Evolutionary conservation across 1,140 invertebrate genomes (phyloP), one percentile per base, ranked within the genome.

Genomic region (Melanaphis sacchari): DNA sequence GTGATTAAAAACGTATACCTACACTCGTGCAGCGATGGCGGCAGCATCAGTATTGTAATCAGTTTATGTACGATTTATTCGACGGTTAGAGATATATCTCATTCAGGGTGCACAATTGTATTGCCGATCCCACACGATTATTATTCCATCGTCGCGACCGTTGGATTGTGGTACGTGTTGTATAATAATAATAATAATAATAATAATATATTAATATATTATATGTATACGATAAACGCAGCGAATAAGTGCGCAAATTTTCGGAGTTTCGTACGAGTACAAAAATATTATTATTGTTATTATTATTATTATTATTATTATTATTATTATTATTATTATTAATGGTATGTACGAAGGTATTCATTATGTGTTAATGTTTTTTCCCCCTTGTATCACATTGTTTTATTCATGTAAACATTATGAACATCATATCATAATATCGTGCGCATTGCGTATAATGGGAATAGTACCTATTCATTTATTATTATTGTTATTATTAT

Each of bases 391-490:
- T 40, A 84, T 40, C 24, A 26, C 24, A 84, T 84, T 82, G 22
- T 82, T 40, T 26, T 84, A 84, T 84, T 84, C 38, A 41, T 84
- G 38, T 84, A 41, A 84, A 84, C 82, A 84, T 82, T 84, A 41
- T 84, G 24, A 40, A 9, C 38, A 40, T 41, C 22, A 84, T 40
- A 84, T 41, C 26, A 84, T 41, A 84, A 40, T 84, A 15, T 40
- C 81, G 21, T 40, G 36, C 36, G 8, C 22, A 82, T 24, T 84
- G 82, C 38, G 24, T 40, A 41, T n/a, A n/a, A 21, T 31, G 38
- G 82, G 82, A 84, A 84, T 84, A 84, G 24, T 84, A 84, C 26
- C 26, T 41, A 40, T 82, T 22, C 36, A 76, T 66, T 59, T 66
- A 66, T 66, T 59, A 31, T 59, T 22, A 52, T 52, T 22, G 22